These are phyloP conservation scores for Odocoileus hemionus DNA, from an alignment of 2,113 vertebrate species.

Conservation along the genomic window DNA sequence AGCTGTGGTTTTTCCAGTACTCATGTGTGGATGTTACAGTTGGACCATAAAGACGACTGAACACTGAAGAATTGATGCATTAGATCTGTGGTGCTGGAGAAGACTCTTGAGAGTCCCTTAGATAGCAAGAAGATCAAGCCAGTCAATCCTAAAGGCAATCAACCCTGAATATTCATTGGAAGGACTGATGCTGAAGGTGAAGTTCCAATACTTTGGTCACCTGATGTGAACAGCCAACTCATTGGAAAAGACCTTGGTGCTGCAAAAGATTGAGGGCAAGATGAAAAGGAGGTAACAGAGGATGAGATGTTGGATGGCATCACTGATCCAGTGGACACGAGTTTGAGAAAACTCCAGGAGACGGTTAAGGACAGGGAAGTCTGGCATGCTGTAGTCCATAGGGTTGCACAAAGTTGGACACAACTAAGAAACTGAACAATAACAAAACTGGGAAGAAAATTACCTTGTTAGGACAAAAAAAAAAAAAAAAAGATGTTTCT, in stretches of 20 bases:
- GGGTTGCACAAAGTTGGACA: not conserved
- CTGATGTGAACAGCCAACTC: not conserved
- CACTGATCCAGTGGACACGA: not conserved
- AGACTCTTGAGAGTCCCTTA: not conserved
- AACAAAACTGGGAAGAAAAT: not conserved
- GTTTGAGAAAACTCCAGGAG: not conserved
- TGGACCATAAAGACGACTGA: not conserved
- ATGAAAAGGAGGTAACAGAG: not conserved
- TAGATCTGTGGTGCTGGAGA: not conserved
- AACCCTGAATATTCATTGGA: not conserved
- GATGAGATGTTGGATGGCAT: not conserved
- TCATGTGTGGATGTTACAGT: not conserved
- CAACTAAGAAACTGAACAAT: not conserved
- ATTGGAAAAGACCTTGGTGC: not conserved
- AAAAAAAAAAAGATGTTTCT: not conserved
- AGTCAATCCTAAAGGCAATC: not conserved
- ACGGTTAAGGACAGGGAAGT: not conserved
- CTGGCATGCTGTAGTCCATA: not conserved
- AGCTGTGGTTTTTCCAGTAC: not conserved
- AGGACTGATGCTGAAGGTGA: not conserved
- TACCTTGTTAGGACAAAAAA: not conserved
- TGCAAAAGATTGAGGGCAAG: not conserved
- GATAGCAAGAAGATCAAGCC: not conserved
- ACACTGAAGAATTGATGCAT: not conserved
- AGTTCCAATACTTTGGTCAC: not conserved